These are phyloP conservation scores for Sesia bembeciformis DNA, from an alignment of 2,888 invertebrate genomes.

Conservation along the genomic window DNA sequence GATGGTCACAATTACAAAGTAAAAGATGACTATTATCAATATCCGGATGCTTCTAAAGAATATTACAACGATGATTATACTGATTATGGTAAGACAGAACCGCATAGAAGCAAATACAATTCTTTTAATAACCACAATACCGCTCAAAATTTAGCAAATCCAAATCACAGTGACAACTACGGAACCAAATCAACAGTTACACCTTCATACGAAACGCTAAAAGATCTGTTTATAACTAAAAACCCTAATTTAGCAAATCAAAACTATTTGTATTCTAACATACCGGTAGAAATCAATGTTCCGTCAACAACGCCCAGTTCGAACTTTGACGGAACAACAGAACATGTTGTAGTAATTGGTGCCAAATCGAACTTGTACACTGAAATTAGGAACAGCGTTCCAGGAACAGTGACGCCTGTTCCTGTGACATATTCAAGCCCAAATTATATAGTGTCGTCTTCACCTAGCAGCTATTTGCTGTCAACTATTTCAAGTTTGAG, in stretches of 20 bases:
- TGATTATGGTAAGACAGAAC: conserved; percentile 33
- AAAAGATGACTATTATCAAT: conserved; percentile 31
- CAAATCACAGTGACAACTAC: conserved; percentile 7
- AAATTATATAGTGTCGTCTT: conserved; percentile 3
- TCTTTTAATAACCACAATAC: conserved; percentile 14
- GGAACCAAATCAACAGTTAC: conserved; percentile 12
- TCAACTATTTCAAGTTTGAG: conserved; percentile 48
- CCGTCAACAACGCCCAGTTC: conserved; percentile 26
- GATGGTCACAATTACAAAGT: conserved; percentile 2
- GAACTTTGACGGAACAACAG: conserved; percentile 22
- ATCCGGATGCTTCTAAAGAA: conserved; percentile 43
- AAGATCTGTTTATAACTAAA: conserved; percentile 34
- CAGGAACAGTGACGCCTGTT: conserved; percentile 14
- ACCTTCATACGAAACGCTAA: conserved; percentile 32
- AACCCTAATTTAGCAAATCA: conserved; percentile 15
- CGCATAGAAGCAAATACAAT: conserved; percentile 40
- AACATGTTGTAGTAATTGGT: conserved; percentile 37
- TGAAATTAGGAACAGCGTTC: conserved; percentile 25
- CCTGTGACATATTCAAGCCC: conserved; percentile 6
- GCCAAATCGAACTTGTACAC: conserved; percentile 35
- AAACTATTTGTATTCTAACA: conserved; percentile 12
- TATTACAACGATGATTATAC: conserved; percentile 42
- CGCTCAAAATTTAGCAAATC: conserved; percentile 12
- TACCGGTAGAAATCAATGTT: conserved; percentile 24
- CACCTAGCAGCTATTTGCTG: conserved; percentile 25